phyloP scores from a whole-genome alignment of 1,140 invertebrate species.

The Mya arenaria region DNA sequence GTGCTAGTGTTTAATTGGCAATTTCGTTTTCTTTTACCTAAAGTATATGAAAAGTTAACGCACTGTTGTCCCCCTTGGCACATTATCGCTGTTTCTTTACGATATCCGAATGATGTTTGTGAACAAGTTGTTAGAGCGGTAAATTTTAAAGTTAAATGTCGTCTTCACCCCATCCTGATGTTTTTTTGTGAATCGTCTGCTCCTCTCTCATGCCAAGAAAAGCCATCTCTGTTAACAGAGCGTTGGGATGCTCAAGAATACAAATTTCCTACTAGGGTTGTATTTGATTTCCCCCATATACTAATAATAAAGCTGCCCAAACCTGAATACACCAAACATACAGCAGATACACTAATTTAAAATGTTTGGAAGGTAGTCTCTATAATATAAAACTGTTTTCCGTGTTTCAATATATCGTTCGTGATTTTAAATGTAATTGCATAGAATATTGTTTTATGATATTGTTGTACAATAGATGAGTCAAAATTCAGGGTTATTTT shows the following conservation, averaged over 20 bases:
- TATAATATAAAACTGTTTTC: too few species aligned
- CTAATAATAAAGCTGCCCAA: conserved; percentile 3
- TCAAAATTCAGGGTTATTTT: too few species aligned
- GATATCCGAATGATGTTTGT: conserved; percentile 11
- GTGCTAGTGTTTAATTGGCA: not conserved
- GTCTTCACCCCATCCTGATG: conserved; percentile 1
- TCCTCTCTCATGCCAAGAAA: not conserved
- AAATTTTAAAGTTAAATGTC: conserved; percentile 7
- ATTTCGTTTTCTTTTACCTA: conserved; percentile 1
- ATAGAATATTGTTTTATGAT: not conserved
- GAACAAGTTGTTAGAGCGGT: conserved; percentile 8
- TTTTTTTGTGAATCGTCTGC: conserved; percentile 8
- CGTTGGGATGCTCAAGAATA: conserved; percentile 3
- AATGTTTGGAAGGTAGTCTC: too few species aligned
- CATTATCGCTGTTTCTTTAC: conserved; percentile 5
- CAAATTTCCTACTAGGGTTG: conserved; percentile 9
- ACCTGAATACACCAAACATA: not conserved
- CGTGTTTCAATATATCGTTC: not conserved
- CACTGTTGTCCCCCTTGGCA: conserved; percentile 7
- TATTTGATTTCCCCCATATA: not conserved
- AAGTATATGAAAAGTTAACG: not conserved
- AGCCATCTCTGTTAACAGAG: not conserved
- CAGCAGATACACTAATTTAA: not conserved
- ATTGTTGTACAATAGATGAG: too few species aligned
- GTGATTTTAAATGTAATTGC: not conserved